Base-by-base conservation (phyloP, 2,113 vertebrate genomes). In the human (Homo sapiens) region DNA sequence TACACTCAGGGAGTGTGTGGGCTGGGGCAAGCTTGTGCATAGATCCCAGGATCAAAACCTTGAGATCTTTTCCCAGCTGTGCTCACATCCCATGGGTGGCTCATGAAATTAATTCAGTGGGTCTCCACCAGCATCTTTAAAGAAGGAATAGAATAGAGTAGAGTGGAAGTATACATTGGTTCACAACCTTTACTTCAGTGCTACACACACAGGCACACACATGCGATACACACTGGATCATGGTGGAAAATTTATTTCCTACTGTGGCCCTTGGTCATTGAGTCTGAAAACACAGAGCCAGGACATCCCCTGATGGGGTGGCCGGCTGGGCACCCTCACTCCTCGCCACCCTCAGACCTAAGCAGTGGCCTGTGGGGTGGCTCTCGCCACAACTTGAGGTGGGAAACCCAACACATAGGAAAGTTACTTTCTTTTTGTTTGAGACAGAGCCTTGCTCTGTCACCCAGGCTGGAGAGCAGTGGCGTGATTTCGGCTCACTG, bases 141-240 rank as follows among this genome's bases (percentile, higher is more conserved):
- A n/a, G 35, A 45, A 55, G n/a, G 25, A 55, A 22, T 13, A 20
- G 48, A 59, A 6, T 23, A 25, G 68, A 81, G 8, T 27, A 22
- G 43, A 7, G 32, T 32, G 45, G 10, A 52, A 13, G 8, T 4
- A 32, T 6, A 13, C 35, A 14, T 11, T 27, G 14, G 10, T 52
- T 40, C 23, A 6, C 1, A 3, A 32, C 32, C 48, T 38, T 50
- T 9, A 17, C 43, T 57, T 57, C 32, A 57, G 32, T 11, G 20
- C 27, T 5, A 11, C 70, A 14, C 30, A 25, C 14, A 1, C 38
- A 9, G 10, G 59, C 13, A 9, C 70, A 17, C 25, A 25, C 55
- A 13, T 1, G 4, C 2, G 4, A 23, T 30, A 38, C 0, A 0
- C 4, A 8, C 59, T 1, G 61, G 48, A 17, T 12, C 12, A 10